A percentile compares a stretch with the other conserved stretches of the same genome.
These are phyloP conservation scores for Steinernema hermaphroditum DNA, from an alignment of 2,888 invertebrate genomes.

Conservation along the genomic window DNA sequence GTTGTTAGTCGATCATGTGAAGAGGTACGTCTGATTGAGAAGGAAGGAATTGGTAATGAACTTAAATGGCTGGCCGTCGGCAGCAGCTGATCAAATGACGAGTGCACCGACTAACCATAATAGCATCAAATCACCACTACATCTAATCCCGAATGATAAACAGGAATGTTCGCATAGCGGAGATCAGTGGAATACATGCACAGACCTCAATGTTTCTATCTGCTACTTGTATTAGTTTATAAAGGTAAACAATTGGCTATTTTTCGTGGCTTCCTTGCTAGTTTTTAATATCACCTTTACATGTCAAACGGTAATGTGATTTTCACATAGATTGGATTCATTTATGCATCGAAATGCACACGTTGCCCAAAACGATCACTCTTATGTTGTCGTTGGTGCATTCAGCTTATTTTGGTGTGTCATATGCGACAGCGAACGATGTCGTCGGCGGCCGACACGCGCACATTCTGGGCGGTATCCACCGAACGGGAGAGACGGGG, in stretches of 20 bases:
- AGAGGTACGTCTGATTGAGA: too few species aligned
- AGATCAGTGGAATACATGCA: conserved; percentile 10
- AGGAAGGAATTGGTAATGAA: too few species aligned
- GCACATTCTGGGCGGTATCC: conserved; percentile 19
- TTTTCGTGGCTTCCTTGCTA: too few species aligned
- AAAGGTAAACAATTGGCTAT: too few species aligned
- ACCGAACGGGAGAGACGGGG: conserved; percentile 7
- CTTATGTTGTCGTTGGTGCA: neutral
- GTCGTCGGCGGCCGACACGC: neutral
- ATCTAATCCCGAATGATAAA: too few species aligned
- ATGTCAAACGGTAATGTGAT: neutral
- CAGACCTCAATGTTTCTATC: too few species aligned
- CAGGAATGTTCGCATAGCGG: too few species aligned
- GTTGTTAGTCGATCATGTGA: too few species aligned
- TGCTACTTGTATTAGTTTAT: too few species aligned
- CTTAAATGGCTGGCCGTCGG: conserved; percentile 17
- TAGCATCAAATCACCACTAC: neutral
- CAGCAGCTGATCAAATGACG: conserved; percentile 16
- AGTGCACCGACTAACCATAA: conserved; percentile 22
- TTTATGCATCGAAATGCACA: conserved; percentile 19
- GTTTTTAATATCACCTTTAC: too few species aligned
- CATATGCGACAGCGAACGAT: neutral
- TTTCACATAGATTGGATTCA: neutral
- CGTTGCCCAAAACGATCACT: neutral
- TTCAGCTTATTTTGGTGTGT: conserved; percentile 10